These are phyloP conservation scores for Tragulus kanchil DNA, from an alignment of 2,113 vertebrate genomes.

Conservation along the genomic window DNA sequence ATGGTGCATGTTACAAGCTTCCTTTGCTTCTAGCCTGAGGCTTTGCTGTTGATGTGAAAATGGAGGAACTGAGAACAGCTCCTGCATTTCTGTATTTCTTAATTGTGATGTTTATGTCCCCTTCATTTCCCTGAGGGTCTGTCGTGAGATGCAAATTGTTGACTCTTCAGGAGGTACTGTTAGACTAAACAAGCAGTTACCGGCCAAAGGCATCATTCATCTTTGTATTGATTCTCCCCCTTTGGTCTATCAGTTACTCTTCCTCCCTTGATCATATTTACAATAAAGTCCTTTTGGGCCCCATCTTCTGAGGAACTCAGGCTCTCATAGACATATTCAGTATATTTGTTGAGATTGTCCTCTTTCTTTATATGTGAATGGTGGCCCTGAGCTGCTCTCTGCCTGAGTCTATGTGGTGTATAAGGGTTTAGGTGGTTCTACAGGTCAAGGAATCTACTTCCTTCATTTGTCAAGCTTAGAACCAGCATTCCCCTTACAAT, in stretches of 20 bases:
- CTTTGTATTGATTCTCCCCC: background rate
- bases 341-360: background rate
- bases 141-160: background rate
- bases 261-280: background rate
- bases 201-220: background rate
- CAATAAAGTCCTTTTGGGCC: background rate
- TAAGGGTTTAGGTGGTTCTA: background rate
- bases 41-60: background rate
- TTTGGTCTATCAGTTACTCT: background rate
- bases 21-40: background rate
- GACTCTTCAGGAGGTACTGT: background rate
- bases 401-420: fast-evolving
- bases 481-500: background rate
- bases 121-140: background rate
- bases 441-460: background rate
- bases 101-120: background rate
- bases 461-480: background rate
- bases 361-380: background rate
- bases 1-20: fast-evolving
- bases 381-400: background rate
- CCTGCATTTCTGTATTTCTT: background rate
- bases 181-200: background rate
- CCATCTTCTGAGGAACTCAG: background rate
- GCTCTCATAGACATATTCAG: fast-evolving
- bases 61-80: background rate